Base-by-base conservation (phyloP, 2,797 vertebrate species). In the Benthosema pterotum region DNA sequence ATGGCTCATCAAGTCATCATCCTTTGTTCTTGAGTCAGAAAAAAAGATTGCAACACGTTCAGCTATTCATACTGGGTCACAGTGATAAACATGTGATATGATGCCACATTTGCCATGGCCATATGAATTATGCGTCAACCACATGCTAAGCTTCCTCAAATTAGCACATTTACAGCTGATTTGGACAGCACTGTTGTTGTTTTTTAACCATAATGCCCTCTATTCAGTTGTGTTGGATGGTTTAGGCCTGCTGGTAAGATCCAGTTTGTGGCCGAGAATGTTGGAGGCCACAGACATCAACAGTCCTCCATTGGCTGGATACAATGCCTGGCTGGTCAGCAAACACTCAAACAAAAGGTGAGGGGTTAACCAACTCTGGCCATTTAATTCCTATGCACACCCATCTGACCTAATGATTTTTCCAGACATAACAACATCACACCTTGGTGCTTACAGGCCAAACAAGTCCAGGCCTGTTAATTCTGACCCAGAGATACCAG, bases 401-500 rank as follows among this genome's bases (percentile, higher is more conserved):
- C 17, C 8, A 18, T 1, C 57, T 32, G 61, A 66, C 72, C 72
- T 75, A 57, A 75, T 42, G 58, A 43, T 4, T 71, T 38, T 32
- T 53, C 63, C 71, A 83, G 78, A 75, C 76, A 65, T 51, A 77
- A 78, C 70, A 65, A 74, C 65, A 72, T 79, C 68, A 74, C 68
- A 83, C 77, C 63, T 79, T 2, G 47, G 80, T 70, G 77, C 69
- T 75, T 45, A 48, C 0, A 3, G 59, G 66, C 72, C 73, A 83
- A 71, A 86, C 87, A 83, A 79, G 87, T 46, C 78, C 42, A 2
- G 81, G 51, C 86, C 57, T 85, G 87, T 57, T 43, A 1, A 22
- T 32, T 38, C 65, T 63, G 69, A 78, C 72, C 63, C 32, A 2
- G 8, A 68, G 64, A 65, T 14, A 67, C 52, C 54, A 56, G 1